Evolutionary conservation across 1,140 invertebrate genomes (phyloP).

Genomic region (Antheraea pernyi): DNA sequence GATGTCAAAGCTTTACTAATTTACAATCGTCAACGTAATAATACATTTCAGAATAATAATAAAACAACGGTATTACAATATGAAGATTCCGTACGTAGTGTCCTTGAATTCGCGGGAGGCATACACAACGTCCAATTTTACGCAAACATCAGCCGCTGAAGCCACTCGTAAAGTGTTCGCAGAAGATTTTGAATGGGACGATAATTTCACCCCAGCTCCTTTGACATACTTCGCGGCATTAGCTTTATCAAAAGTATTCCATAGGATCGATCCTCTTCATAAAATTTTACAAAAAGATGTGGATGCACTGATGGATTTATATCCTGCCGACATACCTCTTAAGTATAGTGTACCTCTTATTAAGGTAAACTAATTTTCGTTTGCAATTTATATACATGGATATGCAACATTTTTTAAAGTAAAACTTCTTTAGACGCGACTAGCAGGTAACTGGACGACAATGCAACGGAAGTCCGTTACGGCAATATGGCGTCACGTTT

Average conservation of each 20-base stretch:
- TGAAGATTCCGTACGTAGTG: conserved; percentile 68
- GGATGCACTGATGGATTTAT: conserved; percentile 69
- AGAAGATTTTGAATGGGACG: conserved; percentile 73
- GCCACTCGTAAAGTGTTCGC: conserved; percentile 51
- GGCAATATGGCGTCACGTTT: too few relatives aligned
- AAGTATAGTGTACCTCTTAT: conserved; percentile 63
- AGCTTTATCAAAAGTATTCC: conserved; percentile 54
- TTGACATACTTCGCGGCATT: conserved; percentile 56
- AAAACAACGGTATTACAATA: conserved; percentile 12
- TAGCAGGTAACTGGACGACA: too few relatives aligned
- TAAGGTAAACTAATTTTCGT: conserved; percentile 40
- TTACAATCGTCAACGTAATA: neutral
- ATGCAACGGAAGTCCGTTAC: too few relatives aligned
- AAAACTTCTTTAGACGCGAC: too few relatives aligned
- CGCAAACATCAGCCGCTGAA: conserved; percentile 49
- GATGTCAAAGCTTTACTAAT: conserved; percentile 3
- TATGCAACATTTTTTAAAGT: too few relatives aligned
- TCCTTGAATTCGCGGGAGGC: conserved; percentile 47
- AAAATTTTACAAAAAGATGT: conserved; percentile 64
- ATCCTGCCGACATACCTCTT: conserved; percentile 63
- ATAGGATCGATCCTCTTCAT: conserved; percentile 59
- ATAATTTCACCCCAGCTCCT: conserved; percentile 54
- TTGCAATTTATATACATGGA: conserved; percentile 6
- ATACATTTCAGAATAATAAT: neutral
- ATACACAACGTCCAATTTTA: conserved; percentile 45